These are phyloP conservation scores for Diabrotica virgifera DNA, from an alignment of 1,140 invertebrate species.

Conservation along the genomic window DNA sequence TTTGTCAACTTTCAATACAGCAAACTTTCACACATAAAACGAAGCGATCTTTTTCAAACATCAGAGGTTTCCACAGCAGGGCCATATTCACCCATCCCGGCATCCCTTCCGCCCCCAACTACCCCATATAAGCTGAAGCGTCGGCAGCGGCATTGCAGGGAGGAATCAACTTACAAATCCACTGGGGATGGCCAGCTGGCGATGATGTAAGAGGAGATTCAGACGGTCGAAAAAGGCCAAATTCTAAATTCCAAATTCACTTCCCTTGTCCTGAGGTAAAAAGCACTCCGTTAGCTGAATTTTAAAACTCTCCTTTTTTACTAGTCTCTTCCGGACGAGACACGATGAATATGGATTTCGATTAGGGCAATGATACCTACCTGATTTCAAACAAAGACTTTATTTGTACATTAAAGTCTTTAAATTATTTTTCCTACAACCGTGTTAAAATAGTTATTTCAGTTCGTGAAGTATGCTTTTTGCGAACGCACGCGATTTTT, in stretches of 20 bases:
- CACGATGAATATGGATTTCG: constrained; percentile 4
- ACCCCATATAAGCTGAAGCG: background rate
- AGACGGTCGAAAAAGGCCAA: constrained; percentile 40
- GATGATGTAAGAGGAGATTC: constrained; percentile 43
- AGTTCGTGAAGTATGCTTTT: too few species aligned
- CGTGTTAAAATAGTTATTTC: too few species aligned
- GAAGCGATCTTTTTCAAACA: too few species aligned
- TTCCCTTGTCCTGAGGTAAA: constrained; percentile 47
- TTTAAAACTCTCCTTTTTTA: constrained; percentile 33
- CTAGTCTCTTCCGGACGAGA: background rate
- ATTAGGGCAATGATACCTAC: background rate
- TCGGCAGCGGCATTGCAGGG: constrained; percentile 21
- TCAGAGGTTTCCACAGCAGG: too few species aligned
- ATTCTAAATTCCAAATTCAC: constrained; percentile 49
- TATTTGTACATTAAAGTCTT: too few species aligned
- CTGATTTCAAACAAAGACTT: too few species aligned
- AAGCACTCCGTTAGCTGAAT: constrained; percentile 42
- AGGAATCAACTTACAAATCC: constrained; percentile 45
- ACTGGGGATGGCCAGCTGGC: constrained; percentile 44
- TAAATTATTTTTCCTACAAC: too few species aligned
- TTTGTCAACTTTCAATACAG: too few species aligned
- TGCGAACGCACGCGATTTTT: too few species aligned
- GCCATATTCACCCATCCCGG: too few species aligned
- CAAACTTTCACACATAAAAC: too few species aligned
- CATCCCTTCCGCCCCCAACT: too few species aligned